Percentiles rank a stretch among this genome's conserved stretches.
phyloP scores from a whole-genome alignment of 2,797 vertebrate species.

The Schizopygopsis pylzovi region DNA sequence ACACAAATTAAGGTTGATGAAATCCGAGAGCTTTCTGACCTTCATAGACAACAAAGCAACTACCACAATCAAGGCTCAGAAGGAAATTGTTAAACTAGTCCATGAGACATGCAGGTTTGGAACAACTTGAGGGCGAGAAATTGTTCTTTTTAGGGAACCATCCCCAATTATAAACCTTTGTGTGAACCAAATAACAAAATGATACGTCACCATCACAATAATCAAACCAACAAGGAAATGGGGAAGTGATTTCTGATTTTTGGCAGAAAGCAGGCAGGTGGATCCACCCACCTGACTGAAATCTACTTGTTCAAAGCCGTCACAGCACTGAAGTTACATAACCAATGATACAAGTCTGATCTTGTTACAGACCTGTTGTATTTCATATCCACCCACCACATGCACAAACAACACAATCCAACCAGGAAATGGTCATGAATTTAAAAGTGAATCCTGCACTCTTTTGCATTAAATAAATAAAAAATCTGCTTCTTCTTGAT shows the following conservation, averaged over 20 bases:
- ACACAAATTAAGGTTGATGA: neutral
- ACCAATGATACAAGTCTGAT: conserved; percentile 20
- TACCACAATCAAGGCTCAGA: too few relatives aligned
- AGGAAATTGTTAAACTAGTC: too few relatives aligned
- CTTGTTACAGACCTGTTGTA: conserved; percentile 17
- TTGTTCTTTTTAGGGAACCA: neutral
- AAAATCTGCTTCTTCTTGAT: neutral
- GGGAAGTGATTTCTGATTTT: neutral
- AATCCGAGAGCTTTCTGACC: too few relatives aligned
- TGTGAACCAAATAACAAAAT: neutral
- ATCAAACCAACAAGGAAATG: neutral
- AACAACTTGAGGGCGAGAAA: neutral
- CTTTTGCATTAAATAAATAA: neutral
- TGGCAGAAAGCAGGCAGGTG: neutral
- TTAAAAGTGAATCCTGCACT: neutral
- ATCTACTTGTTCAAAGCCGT: neutral
- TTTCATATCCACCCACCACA: neutral
- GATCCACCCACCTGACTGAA: neutral
- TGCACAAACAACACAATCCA: neutral
- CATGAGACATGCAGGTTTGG: neutral
- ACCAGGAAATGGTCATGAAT: neutral
- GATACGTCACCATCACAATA: neutral
- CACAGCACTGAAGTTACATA: conserved; percentile 32
- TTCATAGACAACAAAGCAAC: too few relatives aligned
- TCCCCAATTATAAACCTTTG: neutral